Conservation (phyloP, 2,888 invertebrate species). For the Drosophila multiciliata region DNA sequence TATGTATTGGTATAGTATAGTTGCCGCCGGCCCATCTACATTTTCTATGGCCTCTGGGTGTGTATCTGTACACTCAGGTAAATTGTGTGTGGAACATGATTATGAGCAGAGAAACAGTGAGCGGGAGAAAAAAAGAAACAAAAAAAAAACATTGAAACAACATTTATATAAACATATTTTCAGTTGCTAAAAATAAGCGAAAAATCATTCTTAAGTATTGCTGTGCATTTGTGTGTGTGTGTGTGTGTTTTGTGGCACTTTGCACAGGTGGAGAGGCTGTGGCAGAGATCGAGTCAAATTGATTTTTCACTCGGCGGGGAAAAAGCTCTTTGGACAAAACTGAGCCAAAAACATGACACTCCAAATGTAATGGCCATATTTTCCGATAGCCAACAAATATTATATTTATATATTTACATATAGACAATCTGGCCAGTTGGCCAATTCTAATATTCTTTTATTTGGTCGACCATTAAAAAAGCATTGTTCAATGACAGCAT, state of each 20-base stretch:
- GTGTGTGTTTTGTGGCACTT: conserved; percentile 28
- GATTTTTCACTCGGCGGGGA: conserved; percentile 48
- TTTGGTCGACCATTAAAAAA: conserved; percentile 67
- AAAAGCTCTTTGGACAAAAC: conserved; percentile 71
- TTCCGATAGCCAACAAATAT: background rate
- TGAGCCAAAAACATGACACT: conserved; percentile 41
- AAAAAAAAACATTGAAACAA: conserved; percentile 23
- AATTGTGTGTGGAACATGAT: conserved; percentile 82
- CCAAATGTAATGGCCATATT: conserved; percentile 20
- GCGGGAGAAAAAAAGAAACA: conserved; percentile 54
- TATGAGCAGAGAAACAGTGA: conserved; percentile 49
- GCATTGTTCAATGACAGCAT: conserved; percentile 73
- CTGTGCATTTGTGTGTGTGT: conserved; percentile 10
- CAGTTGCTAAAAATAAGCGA: conserved; percentile 80
- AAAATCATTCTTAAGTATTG: conserved; percentile 70
- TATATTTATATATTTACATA: conserved; percentile 6
- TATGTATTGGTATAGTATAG: conserved; percentile 14
- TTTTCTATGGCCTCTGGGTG: conserved; percentile 47
- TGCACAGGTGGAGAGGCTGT: conserved; percentile 65
- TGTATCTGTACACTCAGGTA: conserved; percentile 79
- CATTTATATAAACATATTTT: conserved; percentile 59
- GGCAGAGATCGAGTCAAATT: conserved; percentile 34
- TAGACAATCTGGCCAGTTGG: conserved; percentile 39
- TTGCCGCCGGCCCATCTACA: conserved; percentile 37
- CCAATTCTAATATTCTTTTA: conserved; percentile 32